phyloP scores from a whole-genome alignment of 2,113 vertebrate genomes.

The Pipra filicauda region DNA sequence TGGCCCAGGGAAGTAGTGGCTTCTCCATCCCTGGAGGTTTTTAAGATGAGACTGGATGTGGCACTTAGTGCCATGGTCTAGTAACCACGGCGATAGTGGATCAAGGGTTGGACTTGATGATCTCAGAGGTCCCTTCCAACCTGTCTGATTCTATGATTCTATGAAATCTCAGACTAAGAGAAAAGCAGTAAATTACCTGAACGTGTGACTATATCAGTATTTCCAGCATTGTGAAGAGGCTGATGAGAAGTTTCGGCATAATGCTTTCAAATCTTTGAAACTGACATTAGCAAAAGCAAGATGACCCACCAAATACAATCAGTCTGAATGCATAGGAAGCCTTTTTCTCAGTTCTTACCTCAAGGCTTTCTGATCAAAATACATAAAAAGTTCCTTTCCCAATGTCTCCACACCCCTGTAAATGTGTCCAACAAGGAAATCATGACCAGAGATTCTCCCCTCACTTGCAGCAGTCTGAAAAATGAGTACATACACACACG shows the following conservation, averaged over 20 bases:
- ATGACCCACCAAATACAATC: not conserved
- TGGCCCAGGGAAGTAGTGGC: no score
- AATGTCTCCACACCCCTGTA: slow-evolving; percentile 85
- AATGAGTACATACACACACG: not conserved
- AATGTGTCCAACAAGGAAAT: slow-evolving; percentile 61
- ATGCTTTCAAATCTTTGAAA: not conserved
- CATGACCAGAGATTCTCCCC: not conserved
- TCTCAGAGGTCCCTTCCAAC: no score
- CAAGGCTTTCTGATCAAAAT: slow-evolving; percentile 84
- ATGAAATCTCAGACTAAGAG: not conserved
- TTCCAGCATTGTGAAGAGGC: not conserved
- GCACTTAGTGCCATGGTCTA: no score
- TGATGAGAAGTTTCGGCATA: not conserved
- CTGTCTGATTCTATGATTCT: no score
- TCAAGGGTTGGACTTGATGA: no score
- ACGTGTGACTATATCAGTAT: not conserved
- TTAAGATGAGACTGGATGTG: no score
- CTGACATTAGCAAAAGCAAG: not conserved
- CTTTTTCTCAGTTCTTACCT: slow-evolving; percentile 74
- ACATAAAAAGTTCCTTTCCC: slow-evolving; percentile 94
- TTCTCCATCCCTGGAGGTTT: no score
- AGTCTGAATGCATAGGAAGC: not conserved
- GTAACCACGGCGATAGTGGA: no score
- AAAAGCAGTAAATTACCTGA: not conserved
- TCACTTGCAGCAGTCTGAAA: slow-evolving; percentile 40